Conservation (phyloP, 1,140 invertebrate species). For the Centruroides sculpturatus region DNA sequence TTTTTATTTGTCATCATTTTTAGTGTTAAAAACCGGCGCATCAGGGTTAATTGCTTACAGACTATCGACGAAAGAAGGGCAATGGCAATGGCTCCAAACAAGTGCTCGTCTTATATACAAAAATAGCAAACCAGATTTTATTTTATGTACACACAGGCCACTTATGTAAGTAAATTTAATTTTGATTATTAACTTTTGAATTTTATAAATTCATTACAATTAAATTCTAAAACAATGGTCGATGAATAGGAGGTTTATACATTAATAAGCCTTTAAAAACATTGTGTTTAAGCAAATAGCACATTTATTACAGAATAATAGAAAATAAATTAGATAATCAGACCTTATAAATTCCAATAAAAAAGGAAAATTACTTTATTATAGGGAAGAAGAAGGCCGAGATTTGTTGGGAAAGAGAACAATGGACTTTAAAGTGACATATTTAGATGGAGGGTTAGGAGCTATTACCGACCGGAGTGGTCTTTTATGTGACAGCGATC, state of each 20-base stretch:
- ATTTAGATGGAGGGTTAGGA: constrained; percentile 68
- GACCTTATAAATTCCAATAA: no score
- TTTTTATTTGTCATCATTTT: constrained; percentile 17
- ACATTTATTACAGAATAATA: no score
- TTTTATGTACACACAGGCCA: constrained; percentile 91
- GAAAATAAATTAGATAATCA: no score
- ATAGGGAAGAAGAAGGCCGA: constrained; percentile 90
- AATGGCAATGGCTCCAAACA: constrained; percentile 95
- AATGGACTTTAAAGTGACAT: constrained; percentile 97
- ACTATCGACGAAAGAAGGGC: constrained; percentile 70
- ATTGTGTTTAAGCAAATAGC: no score
- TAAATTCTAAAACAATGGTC: no score
- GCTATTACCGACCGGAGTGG: constrained; percentile 12
- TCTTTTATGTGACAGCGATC: constrained; percentile 15
- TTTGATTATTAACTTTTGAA: not conserved
- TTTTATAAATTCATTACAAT: no score
- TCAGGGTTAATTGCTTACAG: constrained; percentile 96
- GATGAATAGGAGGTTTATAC: no score
- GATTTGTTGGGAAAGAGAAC: constrained; percentile 89
- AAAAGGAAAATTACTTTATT: constrained; percentile 19
- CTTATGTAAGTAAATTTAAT: constrained; percentile 60
- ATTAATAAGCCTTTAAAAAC: no score
- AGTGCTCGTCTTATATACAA: constrained; percentile 93
- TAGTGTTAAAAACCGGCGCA: constrained; percentile 94
- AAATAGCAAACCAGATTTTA: constrained; percentile 97